Percentiles rank a stretch among this genome's conserved stretches.
These are phyloP conservation scores for Drosophila baimaii DNA, from an alignment of 1,140 invertebrate species.

Conservation along the genomic window DNA sequence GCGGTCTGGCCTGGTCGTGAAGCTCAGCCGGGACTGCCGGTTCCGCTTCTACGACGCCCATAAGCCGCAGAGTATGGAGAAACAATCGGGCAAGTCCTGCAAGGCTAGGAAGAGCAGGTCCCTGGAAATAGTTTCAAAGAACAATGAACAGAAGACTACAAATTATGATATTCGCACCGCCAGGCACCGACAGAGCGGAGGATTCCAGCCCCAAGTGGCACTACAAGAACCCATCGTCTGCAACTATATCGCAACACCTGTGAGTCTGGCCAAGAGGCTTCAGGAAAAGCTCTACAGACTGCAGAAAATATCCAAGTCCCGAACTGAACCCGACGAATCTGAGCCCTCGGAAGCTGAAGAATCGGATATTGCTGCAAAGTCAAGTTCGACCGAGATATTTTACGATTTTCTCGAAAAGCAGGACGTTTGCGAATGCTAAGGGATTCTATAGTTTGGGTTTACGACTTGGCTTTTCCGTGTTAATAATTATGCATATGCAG, in stretches of 20 bases:
- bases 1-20: constrained; percentile 22
- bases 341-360: not conserved
- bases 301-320: not conserved
- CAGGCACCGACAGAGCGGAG: constrained; percentile 20
- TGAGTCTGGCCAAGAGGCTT: not conserved
- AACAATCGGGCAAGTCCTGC: no score
- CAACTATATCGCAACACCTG: constrained; percentile 15
- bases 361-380: no score
- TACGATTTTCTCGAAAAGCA: constrained; percentile 10
- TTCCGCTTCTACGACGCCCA: constrained; percentile 1
- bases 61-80: no score
- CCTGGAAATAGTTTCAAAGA: not conserved
- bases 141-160: not conserved
- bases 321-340: not conserved
- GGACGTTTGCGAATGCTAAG: not conserved
- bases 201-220: no score
- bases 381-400: constrained; percentile 12
- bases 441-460: not conserved
- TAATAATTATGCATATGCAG: not conserved
- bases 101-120: not conserved
- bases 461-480: not conserved
- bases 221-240: constrained; percentile 25
- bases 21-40: constrained; percentile 26
- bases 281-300: constrained; percentile 11
- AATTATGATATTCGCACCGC: not conserved